Evolutionary conservation across 2,888 invertebrate genomes (phyloP), one percentile per base, ranked within the genome.

Genomic region (Mylabris sibirica): DNA sequence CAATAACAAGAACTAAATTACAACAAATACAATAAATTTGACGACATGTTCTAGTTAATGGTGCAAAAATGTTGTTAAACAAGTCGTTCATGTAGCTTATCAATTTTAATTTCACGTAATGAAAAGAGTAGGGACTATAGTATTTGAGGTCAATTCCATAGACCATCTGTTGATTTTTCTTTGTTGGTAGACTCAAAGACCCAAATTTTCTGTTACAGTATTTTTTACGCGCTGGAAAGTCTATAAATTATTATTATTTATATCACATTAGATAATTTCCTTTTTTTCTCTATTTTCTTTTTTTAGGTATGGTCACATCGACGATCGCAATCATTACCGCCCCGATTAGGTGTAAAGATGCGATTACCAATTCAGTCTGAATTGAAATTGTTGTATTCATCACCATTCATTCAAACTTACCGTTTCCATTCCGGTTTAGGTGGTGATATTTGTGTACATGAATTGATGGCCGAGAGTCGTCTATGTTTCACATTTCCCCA

Each of bases 391-490:
- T 87, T 94, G 63, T 94, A 92, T 80, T 88, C 92, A 35, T 93
- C 95, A 83, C 92, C 95, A 49, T 85, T 88, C 79, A 87, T 90
- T 82, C 90, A 90, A 71, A 91, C 94, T 5, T 95, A 93, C 83
- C 90, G 97, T 65, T 94, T 98, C 83, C 96, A 96, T 83, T 97
- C 97, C 0, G 95, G 96, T 0, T 87, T 95, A 30, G 95, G 96
- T 0, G 96, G 95, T 1, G 96, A 97, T 83, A 95, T 98, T 63
- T 94, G 94, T 74, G 96, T 97, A 3, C 94, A 96, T 80, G 98
- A 98, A 85, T 91, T 94, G 62, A 94, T 98, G 93, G 93, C 95
- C 0, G 98, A 98, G 84, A 93, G 95, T 76, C 92, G 92, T 79
- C 85, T 96, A 11, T 94, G 95, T 79, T 96, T 93, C 81, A 88